Percentiles rank a stretch among this genome's conserved stretches.
phyloP scores from a whole-genome alignment of 1,140 invertebrate genomes.

The Ladona fulva region DNA sequence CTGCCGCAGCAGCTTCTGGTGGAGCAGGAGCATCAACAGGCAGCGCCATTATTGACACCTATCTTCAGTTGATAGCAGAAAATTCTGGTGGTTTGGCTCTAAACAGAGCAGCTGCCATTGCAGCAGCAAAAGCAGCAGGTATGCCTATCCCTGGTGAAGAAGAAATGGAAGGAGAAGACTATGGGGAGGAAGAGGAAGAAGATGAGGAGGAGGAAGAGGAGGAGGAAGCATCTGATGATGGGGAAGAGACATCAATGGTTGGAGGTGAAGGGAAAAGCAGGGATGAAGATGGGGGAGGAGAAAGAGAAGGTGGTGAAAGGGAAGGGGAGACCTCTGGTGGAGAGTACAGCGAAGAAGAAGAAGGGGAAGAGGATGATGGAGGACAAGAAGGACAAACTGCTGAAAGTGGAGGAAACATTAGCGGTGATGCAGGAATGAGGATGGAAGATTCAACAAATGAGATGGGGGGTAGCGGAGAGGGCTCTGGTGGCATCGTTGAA shows the following conservation, averaged over 20 bases:
- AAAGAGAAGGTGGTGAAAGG: neutral
- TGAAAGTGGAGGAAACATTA: neutral
- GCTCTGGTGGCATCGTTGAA: neutral
- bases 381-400: neutral
- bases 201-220: neutral
- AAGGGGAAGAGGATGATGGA: neutral
- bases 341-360: neutral
- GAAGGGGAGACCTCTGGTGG: neutral
- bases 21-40: conserved; percentile 43
- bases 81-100: conserved; percentile 28
- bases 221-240: neutral
- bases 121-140: neutral
- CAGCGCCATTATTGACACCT: conserved; percentile 71
- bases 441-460: neutral
- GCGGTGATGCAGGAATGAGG: neutral
- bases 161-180: neutral
- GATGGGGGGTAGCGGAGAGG: neutral
- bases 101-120: neutral
- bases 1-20: conserved; percentile 31
- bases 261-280: neutral
- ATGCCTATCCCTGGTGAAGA: neutral
- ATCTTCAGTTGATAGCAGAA: conserved; percentile 74
- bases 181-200: neutral
- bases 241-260: neutral
- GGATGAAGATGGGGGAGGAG: neutral